Conservation (phyloP, 2,797 vertebrate species). For the Acipenser oxyrinchus region DNA sequence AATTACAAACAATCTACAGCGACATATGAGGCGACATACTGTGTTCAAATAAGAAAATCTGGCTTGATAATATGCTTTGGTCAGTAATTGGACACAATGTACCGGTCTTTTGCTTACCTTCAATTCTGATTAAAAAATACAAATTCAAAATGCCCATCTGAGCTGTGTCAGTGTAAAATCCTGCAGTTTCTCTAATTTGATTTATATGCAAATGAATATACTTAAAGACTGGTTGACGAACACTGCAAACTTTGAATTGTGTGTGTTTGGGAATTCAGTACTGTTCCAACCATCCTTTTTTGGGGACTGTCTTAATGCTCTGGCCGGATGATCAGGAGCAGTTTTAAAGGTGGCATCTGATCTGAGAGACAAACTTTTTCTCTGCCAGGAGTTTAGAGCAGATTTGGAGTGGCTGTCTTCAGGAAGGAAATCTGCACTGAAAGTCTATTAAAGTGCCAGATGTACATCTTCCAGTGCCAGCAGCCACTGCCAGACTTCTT, state of each 20-base stretch:
- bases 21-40: conserved; percentile 3
- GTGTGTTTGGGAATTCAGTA: conserved; percentile 46
- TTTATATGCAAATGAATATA: conserved; percentile 44
- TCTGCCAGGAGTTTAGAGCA: conserved; percentile 58
- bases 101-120: too few species aligned
- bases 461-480: conserved; percentile 43
- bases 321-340: conserved; percentile 43
- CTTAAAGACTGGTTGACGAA: conserved; percentile 49
- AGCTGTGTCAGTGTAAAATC: conserved; percentile 20
- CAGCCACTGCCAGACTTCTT: conserved; percentile 54
- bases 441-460: conserved; percentile 71
- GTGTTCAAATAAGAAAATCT: conserved; percentile 28
- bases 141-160: not conserved
- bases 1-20: not conserved
- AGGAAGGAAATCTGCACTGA: conserved; percentile 55
- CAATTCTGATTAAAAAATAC: conserved; percentile 5
- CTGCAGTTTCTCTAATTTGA: conserved; percentile 35
- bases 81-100: not conserved
- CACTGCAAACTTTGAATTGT: conserved; percentile 33
- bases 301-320: conserved; percentile 37
- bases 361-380: conserved; percentile 39
- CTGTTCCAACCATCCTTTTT: conserved; percentile 44
- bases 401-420: conserved; percentile 58
- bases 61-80: conserved; percentile 36
- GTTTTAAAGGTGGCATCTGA: conserved; percentile 59